Evolutionary conservation across 1,140 invertebrate species (phyloP), one percentile per base, ranked within the genome.

Genomic region (Euwallacea similis): DNA sequence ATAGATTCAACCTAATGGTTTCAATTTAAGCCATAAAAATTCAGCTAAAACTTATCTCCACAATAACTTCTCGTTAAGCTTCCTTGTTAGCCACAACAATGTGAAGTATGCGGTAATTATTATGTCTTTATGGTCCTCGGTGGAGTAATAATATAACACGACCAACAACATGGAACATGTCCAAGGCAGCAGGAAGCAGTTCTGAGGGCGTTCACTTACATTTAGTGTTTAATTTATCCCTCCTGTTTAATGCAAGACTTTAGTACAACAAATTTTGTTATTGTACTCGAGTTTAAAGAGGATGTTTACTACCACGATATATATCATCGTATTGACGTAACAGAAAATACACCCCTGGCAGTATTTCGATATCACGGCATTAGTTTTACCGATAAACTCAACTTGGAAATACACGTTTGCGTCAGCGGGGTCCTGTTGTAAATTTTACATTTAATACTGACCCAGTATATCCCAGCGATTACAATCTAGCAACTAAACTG

Each of bases 41-140:
- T 55, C 11, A 41, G 15, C 13, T 66, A 9, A 21, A 66, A 66
- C 42, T 66, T 66, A 66, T 66, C 53, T 55, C 50, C 7, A 66
- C 47, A 7, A 66, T 66, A 66, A 47, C 55, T 66, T n/a, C 64
- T 66, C 16, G 64, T 66, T 58, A 50, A 46, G 46, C 15, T 63
- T 46, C 43, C 61, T 63, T 63, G 61, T 63, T 63, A 50, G 64
- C 42, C 15, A n/a, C 66, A 8, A 21, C 13, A 16, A 59, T 59
- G 66, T 67, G 44, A 67, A 58, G 58, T 58, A 67, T 67, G 54
- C 42, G 42, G 15, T 67, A 67, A 67, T 67, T 60, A 58, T 58
- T 47, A 67, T 58, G 66, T 59, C 66, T 58, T 67, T 67, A 67
- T 67, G 55, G 66, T 67, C 46, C 66, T 67, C 66, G 47, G 47